Evolutionary conservation across 2,888 invertebrate genomes (phyloP).

Genomic region (Xestoiulus laeticollis): DNA sequence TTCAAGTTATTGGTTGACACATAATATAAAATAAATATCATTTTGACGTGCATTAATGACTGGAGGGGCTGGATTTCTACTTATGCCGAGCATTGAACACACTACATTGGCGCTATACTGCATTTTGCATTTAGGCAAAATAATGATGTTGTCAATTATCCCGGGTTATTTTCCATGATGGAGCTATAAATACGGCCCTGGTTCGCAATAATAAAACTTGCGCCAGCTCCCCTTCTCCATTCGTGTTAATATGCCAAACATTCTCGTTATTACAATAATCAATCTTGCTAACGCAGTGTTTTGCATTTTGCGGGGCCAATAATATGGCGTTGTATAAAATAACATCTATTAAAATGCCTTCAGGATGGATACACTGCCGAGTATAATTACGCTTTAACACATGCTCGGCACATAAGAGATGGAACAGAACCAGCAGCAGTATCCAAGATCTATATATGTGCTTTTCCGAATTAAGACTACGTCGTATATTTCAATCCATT

Average conservation of each 20-base stretch:
- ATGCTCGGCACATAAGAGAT: neutral
- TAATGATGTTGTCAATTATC: constrained; percentile 43
- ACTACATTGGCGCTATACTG: neutral
- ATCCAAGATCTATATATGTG: neutral
- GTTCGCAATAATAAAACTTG: neutral
- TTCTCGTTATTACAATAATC: constrained; percentile 41
- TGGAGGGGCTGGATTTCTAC: constrained; percentile 30
- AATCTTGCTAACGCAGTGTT: constrained; percentile 24
- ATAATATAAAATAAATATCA: constrained; percentile 41
- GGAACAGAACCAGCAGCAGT: neutral
- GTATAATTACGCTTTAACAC: constrained; percentile 13
- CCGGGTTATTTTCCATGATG: constrained; percentile 38
- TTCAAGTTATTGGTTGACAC: constrained; percentile 34
- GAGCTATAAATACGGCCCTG: constrained; percentile 34
- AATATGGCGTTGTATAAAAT: neutral
- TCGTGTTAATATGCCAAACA: constrained; percentile 41
- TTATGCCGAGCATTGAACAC: no score
- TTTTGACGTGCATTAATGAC: constrained; percentile 43
- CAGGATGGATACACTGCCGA: neutral
- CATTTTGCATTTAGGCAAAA: constrained; percentile 40
- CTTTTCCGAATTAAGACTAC: neutral
- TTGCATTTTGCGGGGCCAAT: constrained; percentile 21
- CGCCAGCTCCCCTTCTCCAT: neutral
- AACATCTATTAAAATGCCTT: constrained; percentile 43
- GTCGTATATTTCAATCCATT: neutral